Evolutionary conservation across 2,797 vertebrate genomes (phyloP).

Genomic region (Enteromius thamalakanensis): DNA sequence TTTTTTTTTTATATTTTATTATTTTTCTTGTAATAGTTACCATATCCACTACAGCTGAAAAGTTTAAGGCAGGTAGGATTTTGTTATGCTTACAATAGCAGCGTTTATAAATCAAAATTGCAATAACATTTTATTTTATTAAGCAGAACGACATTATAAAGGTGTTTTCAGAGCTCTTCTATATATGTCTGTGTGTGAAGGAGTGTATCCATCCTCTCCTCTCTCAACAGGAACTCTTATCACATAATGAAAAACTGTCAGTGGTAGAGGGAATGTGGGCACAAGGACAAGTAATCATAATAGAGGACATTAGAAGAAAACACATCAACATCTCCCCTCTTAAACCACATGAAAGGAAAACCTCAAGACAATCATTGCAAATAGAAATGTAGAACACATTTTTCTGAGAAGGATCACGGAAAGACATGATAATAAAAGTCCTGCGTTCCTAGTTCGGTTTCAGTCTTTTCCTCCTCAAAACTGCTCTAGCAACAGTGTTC

Average conservation of each 20-base stretch:
- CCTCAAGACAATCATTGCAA: not conserved
- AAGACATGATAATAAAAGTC: not conserved
- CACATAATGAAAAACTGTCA: constrained; percentile 65
- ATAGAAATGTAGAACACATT: not conserved
- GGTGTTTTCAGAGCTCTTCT: not conserved
- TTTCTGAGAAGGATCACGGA: not conserved
- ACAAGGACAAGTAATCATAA: constrained; percentile 58
- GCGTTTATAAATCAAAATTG: not conserved
- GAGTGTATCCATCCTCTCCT: constrained; percentile 47
- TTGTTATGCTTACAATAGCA: not conserved
- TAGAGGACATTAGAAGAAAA: constrained; percentile 57
- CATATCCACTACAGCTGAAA: not conserved
- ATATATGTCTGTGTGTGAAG: constrained; percentile 30
- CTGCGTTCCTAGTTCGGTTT: not conserved
- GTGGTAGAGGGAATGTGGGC: constrained; percentile 34
- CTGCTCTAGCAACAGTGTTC: not conserved
- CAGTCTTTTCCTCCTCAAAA: not conserved
- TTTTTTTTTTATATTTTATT: not conserved
- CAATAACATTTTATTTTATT: not conserved
- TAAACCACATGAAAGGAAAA: constrained; percentile 31
- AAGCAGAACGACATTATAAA: not conserved
- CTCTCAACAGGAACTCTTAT: constrained; percentile 66
- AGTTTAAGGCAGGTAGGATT: not conserved
- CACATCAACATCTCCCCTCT: constrained; percentile 29
- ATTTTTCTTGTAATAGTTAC: not conserved